phyloP scores from a whole-genome alignment of 2,113 vertebrate genomes.

The Corvus hawaiiensis region DNA sequence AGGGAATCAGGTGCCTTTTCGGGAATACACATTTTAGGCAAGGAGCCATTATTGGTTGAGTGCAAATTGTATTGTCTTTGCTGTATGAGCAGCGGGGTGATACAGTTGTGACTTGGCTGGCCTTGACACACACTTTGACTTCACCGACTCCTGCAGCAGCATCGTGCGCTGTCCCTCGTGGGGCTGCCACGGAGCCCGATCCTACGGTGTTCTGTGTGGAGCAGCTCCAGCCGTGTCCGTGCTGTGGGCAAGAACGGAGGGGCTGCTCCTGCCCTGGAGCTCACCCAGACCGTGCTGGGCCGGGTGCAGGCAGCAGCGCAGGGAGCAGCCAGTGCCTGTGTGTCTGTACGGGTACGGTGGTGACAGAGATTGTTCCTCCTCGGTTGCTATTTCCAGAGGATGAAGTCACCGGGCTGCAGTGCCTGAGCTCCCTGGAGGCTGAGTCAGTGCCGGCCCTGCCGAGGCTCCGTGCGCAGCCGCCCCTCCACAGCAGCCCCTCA shows the following conservation, averaged over 20 bases:
- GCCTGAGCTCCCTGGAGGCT: neutral
- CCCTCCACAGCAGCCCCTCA: neutral
- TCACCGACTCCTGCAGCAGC: neutral
- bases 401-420: constrained; percentile 54
- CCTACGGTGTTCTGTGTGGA: rapidly evolving
- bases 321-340: neutral
- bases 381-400: constrained; percentile 55
- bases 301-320: neutral
- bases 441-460: neutral
- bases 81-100: neutral
- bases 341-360: neutral
- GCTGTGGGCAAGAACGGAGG: neutral
- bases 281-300: neutral
- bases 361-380: neutral
- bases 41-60: neutral
- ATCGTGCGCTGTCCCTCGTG: rapidly evolving
- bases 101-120: neutral
- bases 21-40: neutral
- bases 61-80: neutral
- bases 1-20: neutral
- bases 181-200: rapidly evolving
- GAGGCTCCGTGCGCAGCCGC: neutral
- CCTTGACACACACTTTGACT: neutral
- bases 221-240: neutral
- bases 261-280: neutral